These are phyloP conservation scores for Musca vetustissima DNA, from an alignment of 1,140 invertebrate genomes.

Conservation along the genomic window DNA sequence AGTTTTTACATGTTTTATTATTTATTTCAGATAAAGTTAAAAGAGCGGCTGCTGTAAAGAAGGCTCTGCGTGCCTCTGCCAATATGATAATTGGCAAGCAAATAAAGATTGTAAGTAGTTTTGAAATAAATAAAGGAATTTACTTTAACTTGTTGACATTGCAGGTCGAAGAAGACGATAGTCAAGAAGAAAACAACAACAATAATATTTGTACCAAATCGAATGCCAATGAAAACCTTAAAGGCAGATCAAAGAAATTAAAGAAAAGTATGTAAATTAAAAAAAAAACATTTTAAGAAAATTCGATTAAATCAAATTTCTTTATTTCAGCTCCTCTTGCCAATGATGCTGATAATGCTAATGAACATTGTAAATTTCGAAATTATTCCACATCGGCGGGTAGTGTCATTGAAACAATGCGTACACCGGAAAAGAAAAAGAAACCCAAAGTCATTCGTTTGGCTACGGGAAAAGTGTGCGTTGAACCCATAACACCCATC, in stretches of 20 bases:
- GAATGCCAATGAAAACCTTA: not conserved
- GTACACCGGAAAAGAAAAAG: constrained; percentile 23
- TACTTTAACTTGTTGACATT: no score
- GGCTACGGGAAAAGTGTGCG: constrained; percentile 39
- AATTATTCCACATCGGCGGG: constrained; percentile 15
- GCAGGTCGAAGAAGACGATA: no score
- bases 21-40: no score
- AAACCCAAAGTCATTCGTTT: constrained; percentile 19
- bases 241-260: not conserved
- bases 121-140: no score
- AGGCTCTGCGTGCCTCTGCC: no score
- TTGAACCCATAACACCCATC: constrained; percentile 42
- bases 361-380: not conserved
- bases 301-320: no score
- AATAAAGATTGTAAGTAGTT: no score
- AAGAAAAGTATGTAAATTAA: not conserved
- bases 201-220: not conserved
- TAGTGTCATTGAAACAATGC: constrained; percentile 10
- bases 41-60: no score
- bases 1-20: no score
- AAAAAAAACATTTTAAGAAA: not conserved
- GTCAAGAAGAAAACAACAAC: not conserved
- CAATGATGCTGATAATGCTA: no score
- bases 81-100: no score
- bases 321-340: no score